phyloP scores from a whole-genome alignment of 2,113 vertebrate species.

The Etheostoma spectabile region DNA sequence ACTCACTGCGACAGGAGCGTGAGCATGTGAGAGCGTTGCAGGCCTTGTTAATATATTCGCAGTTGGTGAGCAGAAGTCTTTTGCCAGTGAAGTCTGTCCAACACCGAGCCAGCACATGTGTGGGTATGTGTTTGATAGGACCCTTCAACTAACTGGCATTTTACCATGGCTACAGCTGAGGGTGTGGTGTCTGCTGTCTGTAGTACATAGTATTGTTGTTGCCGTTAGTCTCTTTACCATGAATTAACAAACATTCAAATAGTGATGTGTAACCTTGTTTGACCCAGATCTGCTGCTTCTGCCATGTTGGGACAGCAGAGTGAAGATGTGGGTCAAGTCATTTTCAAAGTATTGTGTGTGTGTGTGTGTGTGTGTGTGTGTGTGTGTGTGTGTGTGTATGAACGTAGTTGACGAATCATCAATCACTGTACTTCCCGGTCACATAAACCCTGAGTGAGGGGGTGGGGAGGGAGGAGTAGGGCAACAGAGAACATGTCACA shows the following conservation, averaged over 20 bases:
- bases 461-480: no score
- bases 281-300: conserved; percentile 11
- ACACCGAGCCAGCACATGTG: background rate
- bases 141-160: background rate
- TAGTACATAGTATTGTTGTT: background rate
- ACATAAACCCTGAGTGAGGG: conserved; percentile 25
- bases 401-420: background rate
- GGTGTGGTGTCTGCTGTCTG: background rate
- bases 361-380: conserved; percentile 1
- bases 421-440: conserved; percentile 46
- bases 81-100: background rate
- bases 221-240: background rate
- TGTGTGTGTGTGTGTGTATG: no score
- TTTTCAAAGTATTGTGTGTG: background rate
- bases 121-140: background rate
- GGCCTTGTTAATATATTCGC: background rate
- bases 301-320: background rate
- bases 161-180: background rate
- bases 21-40: background rate
- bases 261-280: background rate
- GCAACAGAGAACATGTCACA: conserved; percentile 27
- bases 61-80: background rate
- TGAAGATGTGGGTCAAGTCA: conserved; percentile 33
- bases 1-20: background rate
- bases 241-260: background rate